Percentiles rank a stretch among this genome's conserved stretches.
Conservation (phyloP, 2,888 invertebrate genomes). For the Eupithecia subfuscata region DNA sequence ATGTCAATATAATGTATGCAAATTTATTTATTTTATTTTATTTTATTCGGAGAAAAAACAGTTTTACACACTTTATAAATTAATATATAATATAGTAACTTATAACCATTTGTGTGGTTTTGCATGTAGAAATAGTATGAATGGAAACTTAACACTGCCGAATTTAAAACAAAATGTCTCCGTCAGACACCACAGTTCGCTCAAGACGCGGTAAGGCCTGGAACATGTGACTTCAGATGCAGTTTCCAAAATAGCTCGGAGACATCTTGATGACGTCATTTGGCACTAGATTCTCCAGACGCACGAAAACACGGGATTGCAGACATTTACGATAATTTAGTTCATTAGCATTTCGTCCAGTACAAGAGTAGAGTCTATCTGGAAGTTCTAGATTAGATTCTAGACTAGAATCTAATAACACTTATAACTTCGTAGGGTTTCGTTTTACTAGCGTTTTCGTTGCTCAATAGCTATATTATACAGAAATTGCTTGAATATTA, state of each 20-base stretch:
- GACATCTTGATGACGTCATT: conserved; percentile 54
- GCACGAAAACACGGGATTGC: conserved; percentile 43
- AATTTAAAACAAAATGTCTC: too few species aligned
- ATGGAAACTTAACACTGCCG: too few species aligned
- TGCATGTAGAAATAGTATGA: too few species aligned
- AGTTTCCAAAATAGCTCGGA: conserved; percentile 53
- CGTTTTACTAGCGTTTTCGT: background rate
- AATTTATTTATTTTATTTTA: too few species aligned
- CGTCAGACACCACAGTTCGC: too few species aligned
- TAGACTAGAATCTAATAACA: background rate
- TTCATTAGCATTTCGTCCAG: too few species aligned
- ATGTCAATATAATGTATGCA: too few species aligned
- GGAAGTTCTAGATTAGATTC: too few species aligned
- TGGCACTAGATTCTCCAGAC: conserved; percentile 52
- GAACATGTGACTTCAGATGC: conserved; percentile 55
- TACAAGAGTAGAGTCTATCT: background rate
- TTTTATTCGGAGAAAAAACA: too few species aligned
- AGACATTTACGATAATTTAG: conserved; percentile 22
- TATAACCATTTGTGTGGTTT: too few species aligned
- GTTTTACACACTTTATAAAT: too few species aligned
- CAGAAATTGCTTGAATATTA: background rate
- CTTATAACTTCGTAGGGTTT: background rate
- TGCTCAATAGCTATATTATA: background rate
- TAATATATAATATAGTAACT: too few species aligned
- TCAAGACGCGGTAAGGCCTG: conserved; percentile 26